A percentile compares a stretch with the other conserved stretches of the same genome.
Evolutionary conservation across 2,113 vertebrate genomes (phyloP).

Genomic region (Sebastes fasciatus): DNA sequence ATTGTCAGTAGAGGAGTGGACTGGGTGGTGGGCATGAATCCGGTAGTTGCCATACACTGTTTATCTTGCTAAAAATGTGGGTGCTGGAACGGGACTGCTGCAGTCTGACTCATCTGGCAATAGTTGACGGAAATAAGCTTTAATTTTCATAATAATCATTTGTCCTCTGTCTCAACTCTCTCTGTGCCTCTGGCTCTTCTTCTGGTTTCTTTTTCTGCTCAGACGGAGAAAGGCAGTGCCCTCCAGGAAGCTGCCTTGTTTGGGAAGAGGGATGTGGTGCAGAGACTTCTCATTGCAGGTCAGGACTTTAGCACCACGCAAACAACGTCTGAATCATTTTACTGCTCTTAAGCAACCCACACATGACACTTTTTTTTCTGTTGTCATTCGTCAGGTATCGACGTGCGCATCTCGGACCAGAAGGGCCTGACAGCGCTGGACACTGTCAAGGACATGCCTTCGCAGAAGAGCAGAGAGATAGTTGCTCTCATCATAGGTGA

Average conservation of each 20-base stretch:
- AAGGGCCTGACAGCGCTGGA: slow-evolving; percentile 93
- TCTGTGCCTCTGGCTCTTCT: not conserved
- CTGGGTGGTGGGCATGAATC: slow-evolving; percentile 24
- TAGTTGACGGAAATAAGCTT: not conserved
- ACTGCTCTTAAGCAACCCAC: not conserved
- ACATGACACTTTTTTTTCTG: not conserved
- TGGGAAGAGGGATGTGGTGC: slow-evolving; percentile 97
- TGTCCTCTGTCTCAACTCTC: not conserved
- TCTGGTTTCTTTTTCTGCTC: slow-evolving; percentile 47
- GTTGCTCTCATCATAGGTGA: slow-evolving; percentile 93
- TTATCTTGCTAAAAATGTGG: slow-evolving; percentile 12
- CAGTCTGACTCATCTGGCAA: not conserved
- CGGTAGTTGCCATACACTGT: not conserved
- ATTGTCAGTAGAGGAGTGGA: slow-evolving; percentile 46
- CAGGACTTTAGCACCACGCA: not conserved
- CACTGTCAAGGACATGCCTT: slow-evolving; percentile 96
- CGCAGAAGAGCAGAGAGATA: slow-evolving; percentile 95
- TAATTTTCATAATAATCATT: not conserved
- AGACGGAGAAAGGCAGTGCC: slow-evolving; percentile 99
- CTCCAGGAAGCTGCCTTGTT: slow-evolving; percentile 98
- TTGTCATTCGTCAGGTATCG: slow-evolving; percentile 85
- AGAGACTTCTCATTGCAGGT: slow-evolving; percentile 96
- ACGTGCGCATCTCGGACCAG: slow-evolving; percentile 92
- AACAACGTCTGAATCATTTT: not conserved
- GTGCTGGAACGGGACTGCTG: not conserved